Evolutionary conservation across 2,888 invertebrate species (phyloP).

Genomic region (Ametastegia equiseti): DNA sequence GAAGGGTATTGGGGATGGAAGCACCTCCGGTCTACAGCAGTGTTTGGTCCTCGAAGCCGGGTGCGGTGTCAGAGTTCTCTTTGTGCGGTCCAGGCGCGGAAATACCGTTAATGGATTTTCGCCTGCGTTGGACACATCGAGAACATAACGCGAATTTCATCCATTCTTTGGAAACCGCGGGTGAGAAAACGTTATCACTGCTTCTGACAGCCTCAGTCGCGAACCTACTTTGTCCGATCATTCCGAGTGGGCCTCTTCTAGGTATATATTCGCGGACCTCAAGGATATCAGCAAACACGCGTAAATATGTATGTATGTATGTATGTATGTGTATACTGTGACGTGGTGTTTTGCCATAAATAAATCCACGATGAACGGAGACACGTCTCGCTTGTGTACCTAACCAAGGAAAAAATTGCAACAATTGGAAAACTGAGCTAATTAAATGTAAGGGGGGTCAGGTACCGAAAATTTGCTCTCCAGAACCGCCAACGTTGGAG

Average conservation of each 20-base stretch:
- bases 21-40: conserved; percentile 2
- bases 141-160: background rate
- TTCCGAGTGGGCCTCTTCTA: background rate
- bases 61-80: background rate
- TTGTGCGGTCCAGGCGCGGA: background rate
- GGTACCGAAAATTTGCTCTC: too few relatives aligned
- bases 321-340: too few relatives aligned
- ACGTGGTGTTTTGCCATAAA: too few relatives aligned
- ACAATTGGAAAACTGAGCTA: too few relatives aligned
- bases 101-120: conserved; percentile 37
- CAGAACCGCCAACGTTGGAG: too few relatives aligned
- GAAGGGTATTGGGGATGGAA: conserved; percentile 1
- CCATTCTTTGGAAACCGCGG: background rate
- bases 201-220: background rate
- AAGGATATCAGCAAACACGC: too few relatives aligned
- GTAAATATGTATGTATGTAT: background rate
- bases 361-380: too few relatives aligned
- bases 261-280: too few relatives aligned
- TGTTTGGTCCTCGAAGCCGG: background rate
- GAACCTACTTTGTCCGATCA: background rate
- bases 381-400: too few relatives aligned
- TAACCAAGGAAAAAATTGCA: too few relatives aligned
- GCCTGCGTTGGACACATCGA: conserved; percentile 18
- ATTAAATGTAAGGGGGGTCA: too few relatives aligned
- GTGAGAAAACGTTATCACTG: background rate